Evolutionary conservation across 2,888 invertebrate species (phyloP).

Genomic region (Eupithecia subumbrata): DNA sequence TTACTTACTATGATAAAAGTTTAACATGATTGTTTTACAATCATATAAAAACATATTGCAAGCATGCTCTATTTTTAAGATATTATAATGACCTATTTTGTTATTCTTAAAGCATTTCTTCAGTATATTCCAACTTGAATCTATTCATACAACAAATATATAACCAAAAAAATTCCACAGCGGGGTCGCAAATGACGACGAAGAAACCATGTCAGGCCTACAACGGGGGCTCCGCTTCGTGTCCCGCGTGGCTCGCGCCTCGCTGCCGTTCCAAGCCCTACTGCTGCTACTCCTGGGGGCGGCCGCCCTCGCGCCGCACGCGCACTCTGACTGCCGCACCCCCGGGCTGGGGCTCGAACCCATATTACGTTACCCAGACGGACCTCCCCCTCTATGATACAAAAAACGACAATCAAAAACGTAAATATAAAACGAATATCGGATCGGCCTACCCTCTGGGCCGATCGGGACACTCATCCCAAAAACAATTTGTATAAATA

Average conservation of each 20-base stretch:
- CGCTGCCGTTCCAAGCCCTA: conserved; percentile 96
- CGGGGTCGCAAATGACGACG: conserved; percentile 63
- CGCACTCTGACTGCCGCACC: conserved; percentile 93
- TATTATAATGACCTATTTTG: neutral
- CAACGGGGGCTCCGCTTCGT: conserved; percentile 92
- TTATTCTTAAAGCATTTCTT: no score
- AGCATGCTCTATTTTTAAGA: neutral
- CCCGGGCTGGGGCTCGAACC: conserved; percentile 92
- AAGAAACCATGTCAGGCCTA: conserved; percentile 73
- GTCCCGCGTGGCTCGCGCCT: conserved; percentile 94
- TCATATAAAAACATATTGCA: no score
- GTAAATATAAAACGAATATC: conserved; percentile 36
- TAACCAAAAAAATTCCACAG: conserved; percentile 47
- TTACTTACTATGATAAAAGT: no score
- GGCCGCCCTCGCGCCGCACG: conserved; percentile 95
- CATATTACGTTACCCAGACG: conserved; percentile 94
- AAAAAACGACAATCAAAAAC: conserved; percentile 30
- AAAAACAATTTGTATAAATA: conserved; percentile 13
- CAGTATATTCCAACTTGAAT: neutral
- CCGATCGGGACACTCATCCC: conserved; percentile 25
- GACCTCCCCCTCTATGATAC: conserved; percentile 94
- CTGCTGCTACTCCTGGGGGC: conserved; percentile 96
- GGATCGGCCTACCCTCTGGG: conserved; percentile 36
- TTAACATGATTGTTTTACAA: no score
- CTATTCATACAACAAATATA: neutral